Conservation (phyloP, 1,140 invertebrate genomes). For the Diorhabda sublineata region DNA sequence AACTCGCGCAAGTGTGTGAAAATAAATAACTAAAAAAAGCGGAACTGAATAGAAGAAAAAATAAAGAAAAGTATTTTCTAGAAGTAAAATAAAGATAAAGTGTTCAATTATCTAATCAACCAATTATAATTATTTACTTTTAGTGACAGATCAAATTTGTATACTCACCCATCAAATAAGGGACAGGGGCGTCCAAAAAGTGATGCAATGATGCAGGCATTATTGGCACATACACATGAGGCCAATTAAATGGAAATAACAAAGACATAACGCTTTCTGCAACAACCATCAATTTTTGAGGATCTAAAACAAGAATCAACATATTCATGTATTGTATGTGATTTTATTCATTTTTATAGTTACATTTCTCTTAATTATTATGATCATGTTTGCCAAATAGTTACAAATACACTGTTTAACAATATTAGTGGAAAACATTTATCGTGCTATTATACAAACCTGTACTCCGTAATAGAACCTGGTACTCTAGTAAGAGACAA, state of each 20-base stretch:
- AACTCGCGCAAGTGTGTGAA: no score
- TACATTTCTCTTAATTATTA: no score
- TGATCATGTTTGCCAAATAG: neutral
- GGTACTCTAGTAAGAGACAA: slow-evolving; percentile 93
- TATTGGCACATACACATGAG: slow-evolving; percentile 98
- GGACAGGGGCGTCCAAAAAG: slow-evolving; percentile 98
- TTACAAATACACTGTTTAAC: neutral
- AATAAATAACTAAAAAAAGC: no score
- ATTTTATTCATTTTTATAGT: no score
- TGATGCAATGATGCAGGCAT: slow-evolving; percentile 91
- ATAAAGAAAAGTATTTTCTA: no score
- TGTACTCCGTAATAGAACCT: slow-evolving; percentile 88
- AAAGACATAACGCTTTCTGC: slow-evolving; percentile 89
- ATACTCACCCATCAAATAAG: slow-evolving; percentile 91
- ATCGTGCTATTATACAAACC: slow-evolving; percentile 55
- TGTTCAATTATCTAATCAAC: no score
- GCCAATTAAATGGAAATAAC: slow-evolving; percentile 94
- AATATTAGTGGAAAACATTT: neutral
- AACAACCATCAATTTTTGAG: slow-evolving; percentile 93
- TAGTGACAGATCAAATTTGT: neutral
- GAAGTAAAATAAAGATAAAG: no score
- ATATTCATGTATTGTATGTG: no score
- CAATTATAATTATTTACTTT: neutral
- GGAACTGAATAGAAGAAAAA: no score
- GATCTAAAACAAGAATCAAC: slow-evolving; percentile 59